Evolutionary conservation across 2,888 invertebrate genomes (phyloP), one percentile per base, ranked within the genome.

Genomic region (Sphinx pinastri): DNA sequence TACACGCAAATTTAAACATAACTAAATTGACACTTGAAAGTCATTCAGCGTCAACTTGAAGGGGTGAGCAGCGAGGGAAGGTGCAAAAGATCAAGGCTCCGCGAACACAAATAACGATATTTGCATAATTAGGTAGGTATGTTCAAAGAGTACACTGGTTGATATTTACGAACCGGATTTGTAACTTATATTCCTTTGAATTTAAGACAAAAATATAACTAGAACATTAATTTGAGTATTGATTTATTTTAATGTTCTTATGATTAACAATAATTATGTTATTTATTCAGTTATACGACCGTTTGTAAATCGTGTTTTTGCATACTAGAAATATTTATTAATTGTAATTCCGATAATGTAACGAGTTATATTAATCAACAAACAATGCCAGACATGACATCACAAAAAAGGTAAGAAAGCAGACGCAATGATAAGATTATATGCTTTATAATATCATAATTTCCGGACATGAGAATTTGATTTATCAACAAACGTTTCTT

Each of bases 121-220:
- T 90, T 84, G 82, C 88, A 91, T 91, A 90, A 84, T 83, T 81
- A 86, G 76, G 72, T 76, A 76, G 77, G 70, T 83, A 79, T 77
- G 81, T 81, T 81, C 80, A 74, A 80, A 82, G 81, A 85, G 81
- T 85, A 85, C 84, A 87, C 88, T 82, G 84, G 90, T 91, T 92
- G 91, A 84, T 90, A 91, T 92, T 92, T 90, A 74, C 71, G 83
- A 90, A 90, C 91, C 87, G 86, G 89, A 81, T 81, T 75, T 72
- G 72, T 77, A 72, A 77, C 77, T 77, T 74, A 72, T 75, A 75
- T 75, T 79, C 76, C 73, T 78, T 75, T 73, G 72, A 77, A 74
- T 74, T 78, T 69, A 75, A 75, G 73, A 76, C 72, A 74, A 70
- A 67, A 76, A 74, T 73, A 67, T 63, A 49, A 63, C 19, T 63